These are phyloP conservation scores for Magallana gigas DNA, from an alignment of 1,140 invertebrate genomes.

Conservation along the genomic window DNA sequence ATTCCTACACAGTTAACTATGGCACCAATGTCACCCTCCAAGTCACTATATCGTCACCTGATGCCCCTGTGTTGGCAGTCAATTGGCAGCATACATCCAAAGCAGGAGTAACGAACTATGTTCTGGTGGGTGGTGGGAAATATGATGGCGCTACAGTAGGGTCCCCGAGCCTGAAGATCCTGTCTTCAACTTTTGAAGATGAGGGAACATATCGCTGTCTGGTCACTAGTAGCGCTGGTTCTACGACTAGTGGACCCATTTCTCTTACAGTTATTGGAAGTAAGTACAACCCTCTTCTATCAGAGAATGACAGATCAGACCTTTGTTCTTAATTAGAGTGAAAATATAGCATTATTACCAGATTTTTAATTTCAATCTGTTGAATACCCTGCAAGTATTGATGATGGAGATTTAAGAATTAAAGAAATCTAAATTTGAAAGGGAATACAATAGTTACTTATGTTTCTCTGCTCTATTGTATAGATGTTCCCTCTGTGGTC, in stretches of 20 bases:
- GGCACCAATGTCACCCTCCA: constrained; percentile 16
- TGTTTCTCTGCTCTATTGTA: neutral
- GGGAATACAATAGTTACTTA: neutral
- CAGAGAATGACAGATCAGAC: too few species aligned
- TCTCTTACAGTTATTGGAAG: constrained; percentile 47
- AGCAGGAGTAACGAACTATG: neutral
- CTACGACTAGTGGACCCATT: constrained; percentile 26
- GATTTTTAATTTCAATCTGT: too few species aligned
- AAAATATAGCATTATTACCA: too few species aligned
- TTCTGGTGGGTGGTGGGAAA: constrained; percentile 39
- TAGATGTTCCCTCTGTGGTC: constrained; percentile 37
- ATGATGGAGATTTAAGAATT: too few species aligned
- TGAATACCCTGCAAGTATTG: too few species aligned
- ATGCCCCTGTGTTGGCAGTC: neutral
- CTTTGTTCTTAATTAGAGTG: too few species aligned
- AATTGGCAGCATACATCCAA: constrained; percentile 5
- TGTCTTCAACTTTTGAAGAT: constrained; percentile 28
- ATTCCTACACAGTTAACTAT: constrained; percentile 22
- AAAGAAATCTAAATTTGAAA: neutral
- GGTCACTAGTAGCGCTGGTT: constrained; percentile 47
- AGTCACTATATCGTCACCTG: constrained; percentile 14
- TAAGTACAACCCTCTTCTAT: constrained; percentile 16
- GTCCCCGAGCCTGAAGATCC: constrained; percentile 44
- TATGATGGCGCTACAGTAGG: constrained; percentile 37
- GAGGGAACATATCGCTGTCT: constrained; percentile 49